phyloP scores from a whole-genome alignment of 2,113 vertebrate genomes.

The Toxotes chatareus region DNA sequence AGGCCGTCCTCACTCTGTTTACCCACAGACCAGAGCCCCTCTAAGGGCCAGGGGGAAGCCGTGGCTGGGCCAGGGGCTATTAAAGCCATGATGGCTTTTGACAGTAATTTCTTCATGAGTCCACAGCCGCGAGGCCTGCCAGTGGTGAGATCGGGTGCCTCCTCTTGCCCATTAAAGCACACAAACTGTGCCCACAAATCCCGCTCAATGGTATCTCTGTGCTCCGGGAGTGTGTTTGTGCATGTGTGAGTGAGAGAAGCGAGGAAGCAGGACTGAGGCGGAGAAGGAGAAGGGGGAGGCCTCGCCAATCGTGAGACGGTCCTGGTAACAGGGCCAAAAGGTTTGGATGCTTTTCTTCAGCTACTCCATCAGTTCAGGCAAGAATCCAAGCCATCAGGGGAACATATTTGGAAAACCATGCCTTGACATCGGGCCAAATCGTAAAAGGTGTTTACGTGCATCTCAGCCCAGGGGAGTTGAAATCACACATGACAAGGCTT shows the following conservation, averaged over 20 bases:
- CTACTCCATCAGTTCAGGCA: constrained; percentile 69
- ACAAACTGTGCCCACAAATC: constrained; percentile 81
- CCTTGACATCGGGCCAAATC: constrained; percentile 62
- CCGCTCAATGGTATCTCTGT: constrained; percentile 84
- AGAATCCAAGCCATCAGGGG: constrained; percentile 63
- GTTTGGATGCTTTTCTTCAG: constrained; percentile 65
- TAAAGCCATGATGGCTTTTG: constrained; percentile 81
- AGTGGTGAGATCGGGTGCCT: constrained; percentile 77
- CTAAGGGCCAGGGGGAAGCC: constrained; percentile 54
- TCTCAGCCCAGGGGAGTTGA: constrained; percentile 65
- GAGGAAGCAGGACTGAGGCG: constrained; percentile 57
- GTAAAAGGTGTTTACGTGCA: constrained; percentile 78
- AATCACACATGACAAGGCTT: constrained; percentile 69
- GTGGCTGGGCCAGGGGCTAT: constrained; percentile 72
- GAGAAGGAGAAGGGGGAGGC: constrained; percentile 24
- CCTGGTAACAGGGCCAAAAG: constrained; percentile 62
- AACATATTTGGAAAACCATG: constrained; percentile 69
- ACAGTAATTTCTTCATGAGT: constrained; percentile 84
- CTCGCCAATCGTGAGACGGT: constrained; percentile 58
- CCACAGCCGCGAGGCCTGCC: constrained; percentile 68
- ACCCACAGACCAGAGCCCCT: constrained; percentile 73
- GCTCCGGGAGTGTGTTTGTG: constrained; percentile 69
- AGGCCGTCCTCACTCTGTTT: constrained; percentile 74
- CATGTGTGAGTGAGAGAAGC: constrained; percentile 60
- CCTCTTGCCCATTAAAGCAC: constrained; percentile 80